Conservation (phyloP, 2,113 vertebrate genomes). For the human region DNA sequence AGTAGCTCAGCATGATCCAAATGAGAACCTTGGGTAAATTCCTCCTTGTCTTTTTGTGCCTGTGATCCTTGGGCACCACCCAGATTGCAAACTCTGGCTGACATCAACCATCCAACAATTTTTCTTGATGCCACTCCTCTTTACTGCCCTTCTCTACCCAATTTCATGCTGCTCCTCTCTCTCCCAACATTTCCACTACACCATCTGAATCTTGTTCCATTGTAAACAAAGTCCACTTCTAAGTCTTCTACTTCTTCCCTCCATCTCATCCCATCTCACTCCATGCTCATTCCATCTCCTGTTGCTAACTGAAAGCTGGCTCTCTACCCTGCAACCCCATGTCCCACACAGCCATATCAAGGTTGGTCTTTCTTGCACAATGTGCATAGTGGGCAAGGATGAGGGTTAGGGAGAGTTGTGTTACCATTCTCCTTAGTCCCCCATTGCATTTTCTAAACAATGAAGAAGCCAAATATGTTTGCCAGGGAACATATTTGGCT, state of each 20-base stretch:
- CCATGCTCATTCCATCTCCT: neutral
- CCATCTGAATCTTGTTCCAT: neutral
- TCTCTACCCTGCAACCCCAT: neutral
- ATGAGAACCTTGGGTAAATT: constrained; percentile 45
- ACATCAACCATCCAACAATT: neutral
- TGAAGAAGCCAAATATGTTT: too few relatives aligned
- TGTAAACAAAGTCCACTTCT: neutral
- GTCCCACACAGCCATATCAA: neutral
- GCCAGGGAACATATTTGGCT: neutral
- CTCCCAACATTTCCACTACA: neutral
- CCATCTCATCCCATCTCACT: neutral
- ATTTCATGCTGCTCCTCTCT: neutral
- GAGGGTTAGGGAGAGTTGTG: neutral
- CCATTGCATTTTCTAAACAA: neutral
- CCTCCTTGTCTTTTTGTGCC: constrained; percentile 1
- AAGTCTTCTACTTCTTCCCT: neutral
- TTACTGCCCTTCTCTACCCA: neutral
- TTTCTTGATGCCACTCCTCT: neutral
- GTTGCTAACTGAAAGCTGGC: neutral
- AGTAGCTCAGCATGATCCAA: constrained; percentile 14
- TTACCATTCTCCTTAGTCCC: neutral
- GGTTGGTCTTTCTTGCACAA: neutral
- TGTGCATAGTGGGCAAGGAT: neutral
- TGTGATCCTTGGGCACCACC: constrained; percentile 3
- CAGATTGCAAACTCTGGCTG: constrained; percentile 36